These are phyloP conservation scores for Biston betularia DNA, from an alignment of 2,888 invertebrate species.

Conservation along the genomic window DNA sequence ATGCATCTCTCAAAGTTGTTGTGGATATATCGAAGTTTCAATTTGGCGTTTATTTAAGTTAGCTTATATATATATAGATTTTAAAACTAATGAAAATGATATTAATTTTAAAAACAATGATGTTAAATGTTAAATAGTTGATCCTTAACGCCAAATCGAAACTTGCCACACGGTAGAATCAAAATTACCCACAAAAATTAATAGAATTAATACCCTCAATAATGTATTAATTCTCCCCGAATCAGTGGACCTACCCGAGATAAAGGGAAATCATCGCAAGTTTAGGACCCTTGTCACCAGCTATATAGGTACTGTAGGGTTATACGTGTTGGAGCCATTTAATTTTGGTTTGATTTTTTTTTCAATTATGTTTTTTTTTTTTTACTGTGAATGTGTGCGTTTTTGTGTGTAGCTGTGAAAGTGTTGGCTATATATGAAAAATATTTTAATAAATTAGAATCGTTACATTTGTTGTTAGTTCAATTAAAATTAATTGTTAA, in stretches of 20 bases:
- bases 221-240: constrained; percentile 45
- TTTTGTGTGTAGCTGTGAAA: constrained; percentile 43
- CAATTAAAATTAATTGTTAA: too few relatives aligned
- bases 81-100: too few relatives aligned
- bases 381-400: constrained; percentile 51
- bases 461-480: too few relatives aligned
- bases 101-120: too few relatives aligned
- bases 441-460: too few relatives aligned
- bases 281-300: constrained; percentile 99
- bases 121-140: neutral
- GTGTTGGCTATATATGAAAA: constrained; percentile 39
- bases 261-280: constrained; percentile 99
- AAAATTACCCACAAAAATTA: constrained; percentile 15
- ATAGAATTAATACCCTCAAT: constrained; percentile 16
- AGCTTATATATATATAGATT: neutral
- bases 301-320: constrained; percentile 95
- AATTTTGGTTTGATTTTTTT: constrained; percentile 33
- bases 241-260: constrained; percentile 98
- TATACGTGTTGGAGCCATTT: constrained; percentile 43
- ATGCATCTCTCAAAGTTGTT: neutral
- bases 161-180: constrained; percentile 23
- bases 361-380: constrained; percentile 16
- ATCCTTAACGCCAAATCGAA: constrained; percentile 24
- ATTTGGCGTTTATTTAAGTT: neutral
- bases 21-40: constrained; percentile 19